Base-by-base conservation (phyloP, 2,888 invertebrate genomes). In the Hydriomena furcata region DNA sequence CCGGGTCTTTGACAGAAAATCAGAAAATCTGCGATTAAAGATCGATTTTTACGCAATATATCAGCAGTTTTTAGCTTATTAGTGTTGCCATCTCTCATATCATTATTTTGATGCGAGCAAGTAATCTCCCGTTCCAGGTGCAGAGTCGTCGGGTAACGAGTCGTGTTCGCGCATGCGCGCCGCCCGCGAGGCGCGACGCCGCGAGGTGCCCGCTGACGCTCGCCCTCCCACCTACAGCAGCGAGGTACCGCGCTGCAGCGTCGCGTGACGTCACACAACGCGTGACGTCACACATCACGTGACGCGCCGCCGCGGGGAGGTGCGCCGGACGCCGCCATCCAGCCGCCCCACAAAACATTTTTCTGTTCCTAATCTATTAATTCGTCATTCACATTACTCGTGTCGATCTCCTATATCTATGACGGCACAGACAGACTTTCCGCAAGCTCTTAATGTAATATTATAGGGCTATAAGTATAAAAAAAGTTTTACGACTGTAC, bases 111-210 rank as follows among this genome's bases (percentile, higher is more conserved):
- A n/a, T n/a, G n/a, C n/a, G n/a, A n/a, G n/a, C n/a, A n/a, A n/a
- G n/a, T n/a, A n/a, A n/a, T n/a, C n/a, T n/a, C n/a, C n/a, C n/a
- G n/a, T 1, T 32, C 0, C n/a, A 87, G 89, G 84, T 40, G 84
- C 73, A 6, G 84, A 82, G 47, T 88, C 89, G 20, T 87, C 88
- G 0, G 87, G 85, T 52, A 79, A 79, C 69, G 89, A 88, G 72
- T 90, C 89, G 41, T 89, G 88, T 41, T 89, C 91, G 1, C 79
- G 85, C 13, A 85, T 88, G 82, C 81, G 86, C 1, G 88, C 73
- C 11, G 89, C 89, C 0, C 77, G 87, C 41, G 91, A 90, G 69
- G 87, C 85, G 0, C 71, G 91, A 0, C 77, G 89, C 0, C 84
- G 83, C 13, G 91, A 90, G 60, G 89, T 91, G 46, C 88, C 84